phyloP scores from a whole-genome alignment of 2,113 vertebrate species.

The Zosterops pallidus region DNA sequence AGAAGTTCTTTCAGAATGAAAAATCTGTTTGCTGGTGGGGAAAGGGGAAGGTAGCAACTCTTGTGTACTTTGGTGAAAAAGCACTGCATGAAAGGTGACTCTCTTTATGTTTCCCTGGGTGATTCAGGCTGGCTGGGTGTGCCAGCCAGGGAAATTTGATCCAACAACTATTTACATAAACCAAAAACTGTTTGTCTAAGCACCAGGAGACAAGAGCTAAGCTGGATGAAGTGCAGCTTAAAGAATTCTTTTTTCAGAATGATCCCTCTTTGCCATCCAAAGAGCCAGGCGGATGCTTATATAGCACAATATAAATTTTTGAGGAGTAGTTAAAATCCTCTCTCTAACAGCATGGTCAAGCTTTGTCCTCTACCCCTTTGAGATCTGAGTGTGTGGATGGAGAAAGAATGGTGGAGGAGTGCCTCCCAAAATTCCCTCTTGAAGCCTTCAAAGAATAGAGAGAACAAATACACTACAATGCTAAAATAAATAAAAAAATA shows the following conservation, averaged over 20 bases:
- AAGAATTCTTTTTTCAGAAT: constrained; percentile 23
- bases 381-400: background rate
- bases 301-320: background rate
- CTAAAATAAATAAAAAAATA: background rate
- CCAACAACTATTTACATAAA: constrained; percentile 65
- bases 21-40: constrained; percentile 19
- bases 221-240: constrained; percentile 23
- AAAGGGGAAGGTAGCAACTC: background rate
- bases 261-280: background rate
- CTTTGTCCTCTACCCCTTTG: background rate
- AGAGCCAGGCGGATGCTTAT: constrained; percentile 10
- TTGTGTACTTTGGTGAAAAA: constrained; percentile 26
- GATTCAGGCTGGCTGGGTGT: constrained; percentile 60
- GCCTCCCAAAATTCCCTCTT: background rate
- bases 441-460: background rate
- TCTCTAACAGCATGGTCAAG: background rate
- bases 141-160: constrained; percentile 62
- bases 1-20: constrained; percentile 20
- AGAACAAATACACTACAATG: background rate
- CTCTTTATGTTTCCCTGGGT: constrained; percentile 4
- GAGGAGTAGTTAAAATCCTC: background rate
- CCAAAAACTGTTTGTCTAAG: constrained; percentile 63
- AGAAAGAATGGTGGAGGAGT: background rate
- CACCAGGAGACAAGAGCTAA: constrained; percentile 37
- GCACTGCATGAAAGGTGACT: background rate